Evolutionary conservation across 2,797 vertebrate species (phyloP), one percentile per base, ranked within the genome.

Genomic region (Lindbergichthys nudifrons): DNA sequence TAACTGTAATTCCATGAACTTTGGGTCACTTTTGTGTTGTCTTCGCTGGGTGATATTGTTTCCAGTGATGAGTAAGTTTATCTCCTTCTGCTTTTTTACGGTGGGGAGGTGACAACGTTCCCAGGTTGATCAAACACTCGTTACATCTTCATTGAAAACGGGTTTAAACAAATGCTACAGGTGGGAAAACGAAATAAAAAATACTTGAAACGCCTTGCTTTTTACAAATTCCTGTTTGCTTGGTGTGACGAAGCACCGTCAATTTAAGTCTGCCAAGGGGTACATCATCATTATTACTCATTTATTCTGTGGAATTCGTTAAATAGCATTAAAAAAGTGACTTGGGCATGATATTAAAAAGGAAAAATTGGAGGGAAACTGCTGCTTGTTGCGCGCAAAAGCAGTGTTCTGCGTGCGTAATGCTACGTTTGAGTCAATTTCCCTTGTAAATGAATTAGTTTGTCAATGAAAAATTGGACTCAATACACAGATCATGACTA

Each of bases 301-400:
- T 51, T 39, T 36, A 1, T 36, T 4, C 8, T 39, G 15, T 23
- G 46, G 3, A 10, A 39, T 42, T 23, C 0, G 19, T 19, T 0
- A 12, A 46, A 41, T 8, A 5, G 3, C 21, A 11, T 52, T 26
- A 18, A n/a, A 21, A 47, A 75, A 73, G 56, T 79, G 30, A 15
- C 4, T 3, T 9, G 4, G 21, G 18, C 1, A 3, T 52, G 19
- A 16, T 36, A 14, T 46, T 65, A 32, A 43, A 21, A 2, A 5
- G 10, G 3, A 57, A 9, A 26, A 42, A 32, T 2, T 46, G 42
- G 26, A 51, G 46, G 30, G 57, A 58, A 61, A 23, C 12, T 3
- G 63, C 47, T 65, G 65, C 56, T 54, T 70, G 69, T 73, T 82
- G 81, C 62, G 77, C 80, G 30, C 19, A 59, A 61, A 53, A 15